These are phyloP conservation scores for Leptoclinus maculatus DNA, from an alignment of 2,797 vertebrate species.

Conservation along the genomic window DNA sequence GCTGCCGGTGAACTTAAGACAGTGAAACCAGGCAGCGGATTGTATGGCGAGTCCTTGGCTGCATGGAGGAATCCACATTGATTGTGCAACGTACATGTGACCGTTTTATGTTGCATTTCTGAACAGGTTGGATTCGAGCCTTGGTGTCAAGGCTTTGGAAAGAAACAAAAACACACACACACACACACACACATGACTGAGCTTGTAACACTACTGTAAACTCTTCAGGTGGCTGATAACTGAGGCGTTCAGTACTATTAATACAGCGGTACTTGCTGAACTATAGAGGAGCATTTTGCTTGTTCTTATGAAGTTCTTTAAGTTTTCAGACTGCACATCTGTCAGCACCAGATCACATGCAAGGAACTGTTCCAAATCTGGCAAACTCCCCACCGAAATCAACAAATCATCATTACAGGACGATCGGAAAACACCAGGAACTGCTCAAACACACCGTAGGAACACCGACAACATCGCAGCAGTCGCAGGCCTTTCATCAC, in stretches of 20 bases:
- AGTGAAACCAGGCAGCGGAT: conserved; percentile 17
- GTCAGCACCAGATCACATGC: conserved; percentile 2
- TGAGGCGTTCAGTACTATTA: conserved; percentile 12
- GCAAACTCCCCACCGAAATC: conserved; percentile 10
- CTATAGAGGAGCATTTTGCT: not conserved
- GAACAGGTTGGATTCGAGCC: conserved; percentile 24
- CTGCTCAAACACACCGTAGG: not conserved
- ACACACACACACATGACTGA: conserved; percentile 20
- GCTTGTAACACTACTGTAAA: conserved; percentile 10
- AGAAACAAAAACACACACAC: conserved; percentile 19
- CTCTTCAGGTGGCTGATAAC: conserved; percentile 14
- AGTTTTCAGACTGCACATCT: conserved; percentile 7
- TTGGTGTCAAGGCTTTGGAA: conserved; percentile 52
- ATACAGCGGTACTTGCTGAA: not conserved
- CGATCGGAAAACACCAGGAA: not conserved
- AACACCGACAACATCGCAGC: not conserved
- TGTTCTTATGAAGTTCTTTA: not conserved
- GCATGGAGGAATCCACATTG: conserved; percentile 36
- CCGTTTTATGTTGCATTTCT: conserved; percentile 36
- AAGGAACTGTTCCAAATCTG: conserved; percentile 3
- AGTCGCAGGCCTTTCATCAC: not conserved
- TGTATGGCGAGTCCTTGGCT: conserved; percentile 39
- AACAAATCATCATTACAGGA: not conserved
- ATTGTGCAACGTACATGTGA: conserved; percentile 30
- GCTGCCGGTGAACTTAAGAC: conserved; percentile 50